Evolutionary conservation across 2,888 invertebrate genomes (phyloP).

Genomic region (Sipha maydis): DNA sequence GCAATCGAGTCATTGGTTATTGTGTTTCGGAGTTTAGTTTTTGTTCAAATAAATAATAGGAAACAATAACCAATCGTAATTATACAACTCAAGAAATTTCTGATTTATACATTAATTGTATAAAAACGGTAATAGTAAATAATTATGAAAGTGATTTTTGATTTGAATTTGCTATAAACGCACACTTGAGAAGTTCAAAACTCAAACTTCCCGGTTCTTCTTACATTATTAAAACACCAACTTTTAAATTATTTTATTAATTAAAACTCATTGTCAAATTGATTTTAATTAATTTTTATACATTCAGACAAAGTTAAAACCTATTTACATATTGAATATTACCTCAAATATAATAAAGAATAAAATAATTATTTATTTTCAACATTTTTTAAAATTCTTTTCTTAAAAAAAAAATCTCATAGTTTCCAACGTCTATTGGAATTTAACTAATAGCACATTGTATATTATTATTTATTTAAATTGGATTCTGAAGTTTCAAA

Average conservation of each 20-base stretch:
- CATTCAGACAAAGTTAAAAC: neutral
- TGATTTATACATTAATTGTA: neutral
- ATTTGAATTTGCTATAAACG: neutral
- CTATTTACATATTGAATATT: neutral
- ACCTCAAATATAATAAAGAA: neutral
- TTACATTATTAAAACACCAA: conserved; percentile 39
- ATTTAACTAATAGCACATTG: neutral
- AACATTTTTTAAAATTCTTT: neutral
- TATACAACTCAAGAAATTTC: neutral
- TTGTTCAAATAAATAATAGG: neutral
- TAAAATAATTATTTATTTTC: neutral
- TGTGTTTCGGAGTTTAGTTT: no score
- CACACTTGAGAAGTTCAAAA: conserved; percentile 17
- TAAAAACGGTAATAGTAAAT: neutral
- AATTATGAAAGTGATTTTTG: conserved; percentile 6
- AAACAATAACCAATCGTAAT: neutral
- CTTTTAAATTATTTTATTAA: conserved; percentile 54
- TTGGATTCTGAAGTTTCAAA: neutral
- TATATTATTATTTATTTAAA: neutral
- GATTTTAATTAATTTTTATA: conserved; percentile 41
- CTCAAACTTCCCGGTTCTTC: conserved; percentile 14
- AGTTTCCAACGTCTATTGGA: neutral
- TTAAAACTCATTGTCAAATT: conserved; percentile 20
- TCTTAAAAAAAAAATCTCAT: no score
- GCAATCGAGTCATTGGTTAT: no score